Evolutionary conservation across 2,113 vertebrate species (phyloP).

Genomic region (Lanius ludovicianus): DNA sequence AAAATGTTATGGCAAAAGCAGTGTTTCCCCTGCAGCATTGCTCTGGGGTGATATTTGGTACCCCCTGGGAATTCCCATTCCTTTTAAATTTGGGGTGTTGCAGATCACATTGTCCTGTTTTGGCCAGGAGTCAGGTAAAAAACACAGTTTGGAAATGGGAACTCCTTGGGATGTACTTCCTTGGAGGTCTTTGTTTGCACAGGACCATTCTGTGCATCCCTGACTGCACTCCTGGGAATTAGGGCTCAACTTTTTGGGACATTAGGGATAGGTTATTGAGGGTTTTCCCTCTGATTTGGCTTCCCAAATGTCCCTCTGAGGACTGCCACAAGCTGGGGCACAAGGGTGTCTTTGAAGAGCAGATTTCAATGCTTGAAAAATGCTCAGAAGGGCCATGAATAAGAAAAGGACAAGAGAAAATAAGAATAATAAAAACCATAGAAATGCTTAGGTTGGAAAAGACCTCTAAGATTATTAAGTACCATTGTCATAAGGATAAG

Average conservation of each 20-base stretch:
- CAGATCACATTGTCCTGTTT: background rate
- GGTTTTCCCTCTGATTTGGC: background rate
- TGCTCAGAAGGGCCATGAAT: background rate
- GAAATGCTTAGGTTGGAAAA: background rate
- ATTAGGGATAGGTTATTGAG: background rate
- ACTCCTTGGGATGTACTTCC: background rate
- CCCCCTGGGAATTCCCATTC: background rate
- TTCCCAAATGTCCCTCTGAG: background rate
- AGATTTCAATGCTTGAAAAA: background rate
- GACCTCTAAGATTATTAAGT: no score
- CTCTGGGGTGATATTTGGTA: background rate
- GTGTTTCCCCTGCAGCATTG: background rate
- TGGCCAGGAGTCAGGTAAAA: background rate
- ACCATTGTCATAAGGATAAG: background rate
- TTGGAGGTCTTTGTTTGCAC: background rate
- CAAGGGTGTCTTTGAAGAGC: fast-evolving
- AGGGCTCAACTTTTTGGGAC: background rate
- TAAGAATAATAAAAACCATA: background rate
- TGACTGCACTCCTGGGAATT: background rate
- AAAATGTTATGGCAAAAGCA: background rate
- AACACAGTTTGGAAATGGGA: background rate
- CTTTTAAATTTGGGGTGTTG: background rate
- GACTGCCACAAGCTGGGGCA: background rate
- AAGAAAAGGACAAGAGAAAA: background rate
- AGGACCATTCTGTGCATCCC: background rate